These are phyloP conservation scores for Hyperoplus immaculatus DNA, from an alignment of 2,797 vertebrate genomes.

Conservation along the genomic window DNA sequence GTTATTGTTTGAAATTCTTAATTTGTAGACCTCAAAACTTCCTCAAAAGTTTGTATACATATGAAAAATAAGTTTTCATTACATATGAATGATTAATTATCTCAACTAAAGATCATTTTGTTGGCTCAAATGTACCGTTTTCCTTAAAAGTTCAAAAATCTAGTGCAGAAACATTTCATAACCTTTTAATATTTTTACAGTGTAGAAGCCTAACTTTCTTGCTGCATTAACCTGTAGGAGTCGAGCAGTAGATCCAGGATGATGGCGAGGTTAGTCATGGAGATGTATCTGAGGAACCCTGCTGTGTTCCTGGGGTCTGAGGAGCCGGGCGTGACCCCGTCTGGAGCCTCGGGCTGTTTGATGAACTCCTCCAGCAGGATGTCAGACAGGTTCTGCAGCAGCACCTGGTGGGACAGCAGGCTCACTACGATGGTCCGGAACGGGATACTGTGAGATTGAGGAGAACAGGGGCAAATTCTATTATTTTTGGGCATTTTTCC, in stretches of 20 bases:
- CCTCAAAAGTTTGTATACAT: too few relatives aligned
- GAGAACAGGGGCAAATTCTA: not conserved
- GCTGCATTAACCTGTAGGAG: constrained; percentile 86
- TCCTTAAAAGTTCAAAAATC: too few relatives aligned
- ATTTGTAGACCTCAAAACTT: too few relatives aligned
- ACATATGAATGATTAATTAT: too few relatives aligned
- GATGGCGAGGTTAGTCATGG: constrained; percentile 96
- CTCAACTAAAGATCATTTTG: too few relatives aligned
- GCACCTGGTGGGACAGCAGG: constrained; percentile 96
- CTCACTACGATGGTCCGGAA: constrained; percentile 98
- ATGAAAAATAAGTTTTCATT: too few relatives aligned
- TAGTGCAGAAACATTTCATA: not conserved
- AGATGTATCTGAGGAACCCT: constrained; percentile 97
- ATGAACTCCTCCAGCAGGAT: constrained; percentile 96
- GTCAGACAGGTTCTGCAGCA: constrained; percentile 97
- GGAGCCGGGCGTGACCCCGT: constrained; percentile 82
- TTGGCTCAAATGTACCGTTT: too few relatives aligned
- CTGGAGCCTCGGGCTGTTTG: constrained; percentile 88
- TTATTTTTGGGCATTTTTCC: too few relatives aligned
- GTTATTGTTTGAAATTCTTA: too few relatives aligned
- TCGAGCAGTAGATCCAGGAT: constrained; percentile 98
- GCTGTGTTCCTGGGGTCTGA: constrained; percentile 86
- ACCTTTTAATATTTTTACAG: fast-evolving
- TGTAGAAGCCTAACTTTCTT: not conserved
- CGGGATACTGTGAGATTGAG: constrained; percentile 88